Base-by-base conservation (phyloP, 2,888 invertebrate species). In the Eupithecia tripunctaria region DNA sequence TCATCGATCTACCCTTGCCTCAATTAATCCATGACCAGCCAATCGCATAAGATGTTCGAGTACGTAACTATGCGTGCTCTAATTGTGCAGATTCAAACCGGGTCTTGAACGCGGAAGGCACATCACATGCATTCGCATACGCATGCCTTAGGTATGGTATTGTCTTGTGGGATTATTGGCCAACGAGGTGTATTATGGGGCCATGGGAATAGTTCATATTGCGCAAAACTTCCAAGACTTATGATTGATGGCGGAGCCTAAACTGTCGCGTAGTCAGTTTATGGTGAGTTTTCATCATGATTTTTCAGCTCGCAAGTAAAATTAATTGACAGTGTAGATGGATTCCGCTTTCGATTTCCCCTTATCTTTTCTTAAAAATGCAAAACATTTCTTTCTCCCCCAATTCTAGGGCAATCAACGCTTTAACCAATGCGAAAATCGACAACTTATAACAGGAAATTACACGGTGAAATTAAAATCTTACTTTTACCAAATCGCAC, bases 1-100 rank as follows among this genome's bases (percentile, higher is more conserved):
- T 36, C 62, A 63, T 32, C 62, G 36, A 63, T 63, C 62, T 32
- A 32, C 8, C 41, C n/a, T 27, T 67, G 64, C 68, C 59, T 59
- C 56, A 73, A 70, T 43, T 67, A 67, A 62, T 14, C 68, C 38
- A 62, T 62, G 38, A 64, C 71, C 69, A 62, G 51, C 56, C 56
- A 69, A 66, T 67, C 69, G 63, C 66, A 69, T 27, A 69, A 71
- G 71, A 68, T 64, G 71, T 43, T 67, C 66, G 12, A 51, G 51
- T 21, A 51, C 21, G 68, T 69, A 71, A 74, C 69, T 71, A 66
- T 59, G 73, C 75, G 76, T 75, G 78, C 18, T 78, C 78, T 79
- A 79, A 80, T 79, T 79, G 79, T 72, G 69, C 71, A 68, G 76
- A 74, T 77, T 72, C 70, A 38, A 79, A 76, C 56, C 78, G 77